Percentiles rank a stretch among this genome's conserved stretches.
Evolutionary conservation across 1,140 invertebrate species (phyloP).

Genomic region (Spodoptera litura): DNA sequence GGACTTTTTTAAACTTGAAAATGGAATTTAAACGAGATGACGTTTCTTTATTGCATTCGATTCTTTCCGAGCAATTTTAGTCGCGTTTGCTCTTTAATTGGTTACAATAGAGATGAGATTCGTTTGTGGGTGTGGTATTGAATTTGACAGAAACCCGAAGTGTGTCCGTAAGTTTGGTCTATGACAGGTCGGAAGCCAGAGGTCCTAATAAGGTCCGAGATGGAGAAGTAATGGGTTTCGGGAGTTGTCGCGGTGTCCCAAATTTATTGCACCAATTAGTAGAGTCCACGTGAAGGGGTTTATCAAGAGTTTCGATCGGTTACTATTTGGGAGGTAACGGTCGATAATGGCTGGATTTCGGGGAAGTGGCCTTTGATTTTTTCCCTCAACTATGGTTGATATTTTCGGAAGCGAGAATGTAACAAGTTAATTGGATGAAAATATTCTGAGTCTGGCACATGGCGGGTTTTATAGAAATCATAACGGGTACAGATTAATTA

Average conservation of each 20-base stretch:
- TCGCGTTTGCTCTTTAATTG: slow-evolving; percentile 67
- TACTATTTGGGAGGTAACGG: slow-evolving; percentile 84
- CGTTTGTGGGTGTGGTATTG: slow-evolving; percentile 57
- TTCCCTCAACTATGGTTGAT: slow-evolving; percentile 69
- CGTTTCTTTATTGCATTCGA: slow-evolving; percentile 73
- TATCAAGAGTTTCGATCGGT: slow-evolving; percentile 75
- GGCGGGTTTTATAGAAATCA: slow-evolving; percentile 64
- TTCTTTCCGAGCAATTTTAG: slow-evolving; percentile 62
- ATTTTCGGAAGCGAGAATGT: slow-evolving; percentile 84
- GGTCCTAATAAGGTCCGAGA: slow-evolving; percentile 68
- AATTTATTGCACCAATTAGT: slow-evolving; percentile 86
- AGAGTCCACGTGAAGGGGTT: slow-evolving; percentile 77
- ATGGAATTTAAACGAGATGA: slow-evolving; percentile 82
- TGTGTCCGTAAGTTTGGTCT: slow-evolving; percentile 56
- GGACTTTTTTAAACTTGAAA: slow-evolving; percentile 70
- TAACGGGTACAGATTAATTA: slow-evolving; percentile 74
- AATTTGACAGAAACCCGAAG: slow-evolving; percentile 67
- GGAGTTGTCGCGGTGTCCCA: slow-evolving; percentile 69
- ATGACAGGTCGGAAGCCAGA: slow-evolving; percentile 55
- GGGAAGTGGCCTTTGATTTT: slow-evolving; percentile 72
- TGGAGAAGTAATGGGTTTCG: slow-evolving; percentile 58
- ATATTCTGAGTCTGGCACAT: slow-evolving; percentile 72
- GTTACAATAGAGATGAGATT: slow-evolving; percentile 69
- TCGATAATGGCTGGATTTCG: slow-evolving; percentile 81
- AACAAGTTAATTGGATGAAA: slow-evolving; percentile 83